Percentiles rank a stretch among this genome's conserved stretches.
These are phyloP conservation scores for Apogon hyalosoma DNA, from an alignment of 2,797 vertebrate genomes.

Conservation along the genomic window DNA sequence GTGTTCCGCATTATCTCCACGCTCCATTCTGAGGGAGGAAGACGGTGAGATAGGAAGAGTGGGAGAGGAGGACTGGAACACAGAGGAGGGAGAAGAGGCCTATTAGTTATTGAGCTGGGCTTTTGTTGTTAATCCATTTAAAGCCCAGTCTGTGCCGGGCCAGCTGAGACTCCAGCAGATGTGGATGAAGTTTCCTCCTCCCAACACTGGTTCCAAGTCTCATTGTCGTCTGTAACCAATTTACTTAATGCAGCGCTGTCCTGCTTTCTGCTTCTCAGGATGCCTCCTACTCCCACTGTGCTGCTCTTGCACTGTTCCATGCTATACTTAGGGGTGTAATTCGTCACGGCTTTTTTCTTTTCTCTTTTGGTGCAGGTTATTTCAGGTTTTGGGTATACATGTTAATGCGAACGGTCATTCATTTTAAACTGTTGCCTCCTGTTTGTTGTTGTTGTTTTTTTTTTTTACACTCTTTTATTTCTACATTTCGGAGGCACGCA, in stretches of 20 bases:
- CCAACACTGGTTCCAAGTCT: constrained; percentile 34
- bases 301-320: constrained; percentile 28
- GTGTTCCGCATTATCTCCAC: constrained; percentile 68
- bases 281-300: constrained; percentile 19
- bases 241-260: constrained; percentile 35
- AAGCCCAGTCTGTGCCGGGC: constrained; percentile 54
- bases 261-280: constrained; percentile 36
- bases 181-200: constrained; percentile 58
- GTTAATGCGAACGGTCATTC: constrained; percentile 4
- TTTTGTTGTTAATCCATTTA: constrained; percentile 77
- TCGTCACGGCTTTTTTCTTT: constrained; percentile 19
- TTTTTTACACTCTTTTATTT: background rate
- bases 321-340: constrained; percentile 53
- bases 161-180: constrained; percentile 57
- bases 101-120: constrained; percentile 69
- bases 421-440: constrained; percentile 9
- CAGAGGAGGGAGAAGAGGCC: constrained; percentile 36
- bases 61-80: background rate
- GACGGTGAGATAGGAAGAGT: constrained; percentile 18
- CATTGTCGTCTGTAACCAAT: constrained; percentile 50
- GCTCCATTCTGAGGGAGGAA: constrained; percentile 42
- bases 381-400: constrained; percentile 21
- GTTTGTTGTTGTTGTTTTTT: background rate
- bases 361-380: constrained; percentile 15
- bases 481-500: background rate